A percentile compares a stretch with the other conserved stretches of the same genome.
phyloP scores from a whole-genome alignment of 2,113 vertebrate species.

The Oryzias woworae region DNA sequence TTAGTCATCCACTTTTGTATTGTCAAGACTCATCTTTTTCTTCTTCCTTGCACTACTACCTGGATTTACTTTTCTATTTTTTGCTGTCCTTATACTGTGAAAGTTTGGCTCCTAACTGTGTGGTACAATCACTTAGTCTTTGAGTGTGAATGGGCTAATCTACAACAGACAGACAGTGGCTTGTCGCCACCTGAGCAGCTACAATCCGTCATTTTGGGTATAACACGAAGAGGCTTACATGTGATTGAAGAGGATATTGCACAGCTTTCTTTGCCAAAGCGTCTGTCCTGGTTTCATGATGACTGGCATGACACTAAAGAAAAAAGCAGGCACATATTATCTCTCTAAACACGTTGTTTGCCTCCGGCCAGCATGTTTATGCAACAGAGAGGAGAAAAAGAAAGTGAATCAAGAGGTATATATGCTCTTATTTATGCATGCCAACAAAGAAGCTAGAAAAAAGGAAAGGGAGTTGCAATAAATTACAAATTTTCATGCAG shows the following conservation, averaged over 20 bases:
- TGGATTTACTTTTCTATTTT: conserved; percentile 29
- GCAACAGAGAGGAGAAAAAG: conserved; percentile 2
- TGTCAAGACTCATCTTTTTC: conserved; percentile 43
- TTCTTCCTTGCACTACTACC: conserved; percentile 36
- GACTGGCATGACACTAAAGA: conserved; percentile 27
- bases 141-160: conserved; percentile 47
- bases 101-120: conserved; percentile 29
- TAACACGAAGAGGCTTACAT: conserved; percentile 47
- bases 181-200: conserved; percentile 53
- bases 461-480: background rate
- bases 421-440: background rate
- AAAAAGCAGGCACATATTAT: conserved; percentile 34
- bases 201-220: conserved; percentile 55
- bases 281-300: conserved; percentile 34
- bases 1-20: conserved; percentile 39
- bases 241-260: conserved; percentile 51
- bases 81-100: conserved; percentile 28
- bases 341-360: conserved; percentile 24
- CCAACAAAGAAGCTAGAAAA: conserved; percentile 2
- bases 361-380: conserved; percentile 15
- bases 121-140: conserved; percentile 10
- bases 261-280: conserved; percentile 28
- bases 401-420: conserved; percentile 1
- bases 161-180: conserved; percentile 51
- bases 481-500: background rate